Evolutionary conservation across 2,797 vertebrate species (phyloP).

Genomic region (Varecia variegata): DNA sequence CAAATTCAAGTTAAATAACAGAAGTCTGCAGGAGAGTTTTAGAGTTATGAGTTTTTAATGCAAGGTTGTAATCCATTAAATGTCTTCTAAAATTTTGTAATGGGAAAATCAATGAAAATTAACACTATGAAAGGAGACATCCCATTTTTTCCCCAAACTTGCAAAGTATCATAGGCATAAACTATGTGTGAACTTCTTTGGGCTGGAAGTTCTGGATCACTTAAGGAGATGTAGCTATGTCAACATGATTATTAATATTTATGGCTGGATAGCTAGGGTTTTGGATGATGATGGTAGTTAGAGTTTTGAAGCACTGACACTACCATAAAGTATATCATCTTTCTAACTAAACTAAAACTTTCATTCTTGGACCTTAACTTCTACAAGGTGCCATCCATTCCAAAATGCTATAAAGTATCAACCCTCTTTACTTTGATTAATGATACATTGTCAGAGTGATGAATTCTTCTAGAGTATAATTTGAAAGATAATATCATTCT

Average conservation of each 20-base stretch:
- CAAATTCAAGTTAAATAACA: neutral
- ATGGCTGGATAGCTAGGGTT: neutral
- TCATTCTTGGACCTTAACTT: slow-evolving; percentile 60
- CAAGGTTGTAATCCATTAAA: neutral
- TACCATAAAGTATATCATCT: neutral
- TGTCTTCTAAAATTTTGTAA: neutral
- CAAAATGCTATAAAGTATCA: slow-evolving; percentile 62
- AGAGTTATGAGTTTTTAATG: neutral
- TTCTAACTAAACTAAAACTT: slow-evolving; percentile 61
- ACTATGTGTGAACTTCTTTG: neutral
- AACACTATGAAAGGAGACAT: neutral
- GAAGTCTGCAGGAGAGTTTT: neutral
- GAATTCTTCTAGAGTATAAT: slow-evolving; percentile 57
- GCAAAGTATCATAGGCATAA: neutral
- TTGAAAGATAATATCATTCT: slow-evolving; percentile 73
- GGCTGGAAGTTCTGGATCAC: neutral
- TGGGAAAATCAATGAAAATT: neutral
- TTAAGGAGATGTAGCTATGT: neutral
- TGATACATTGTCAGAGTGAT: slow-evolving; percentile 72
- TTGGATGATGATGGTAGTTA: neutral
- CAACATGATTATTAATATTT: neutral
- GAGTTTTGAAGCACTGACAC: neutral
- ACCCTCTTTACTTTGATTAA: slow-evolving; percentile 72
- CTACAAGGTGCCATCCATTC: slow-evolving; percentile 56
- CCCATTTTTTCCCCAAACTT: neutral